phyloP scores from a whole-genome alignment of 1,140 invertebrate species.

The Aleiodes sp. region DNA sequence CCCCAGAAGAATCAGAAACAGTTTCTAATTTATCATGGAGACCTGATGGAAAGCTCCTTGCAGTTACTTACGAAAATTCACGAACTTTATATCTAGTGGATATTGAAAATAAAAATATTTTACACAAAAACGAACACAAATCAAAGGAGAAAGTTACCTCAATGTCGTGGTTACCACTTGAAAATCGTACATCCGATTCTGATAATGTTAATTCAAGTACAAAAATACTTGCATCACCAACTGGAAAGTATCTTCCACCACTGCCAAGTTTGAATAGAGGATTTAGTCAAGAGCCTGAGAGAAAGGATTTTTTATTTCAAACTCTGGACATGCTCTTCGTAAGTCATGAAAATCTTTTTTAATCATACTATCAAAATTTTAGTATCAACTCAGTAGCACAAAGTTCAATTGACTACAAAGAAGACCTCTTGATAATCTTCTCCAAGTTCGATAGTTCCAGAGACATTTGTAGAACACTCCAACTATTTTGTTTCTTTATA shows the following conservation, averaged over 20 bases:
- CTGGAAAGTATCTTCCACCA: slow-evolving; percentile 65
- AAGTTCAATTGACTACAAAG: too few relatives aligned
- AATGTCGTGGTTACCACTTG: slow-evolving; percentile 69
- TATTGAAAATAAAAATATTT: slow-evolving; percentile 86
- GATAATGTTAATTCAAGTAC: slow-evolving; percentile 29
- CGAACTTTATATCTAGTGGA: slow-evolving; percentile 76
- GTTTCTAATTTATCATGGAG: slow-evolving; percentile 86
- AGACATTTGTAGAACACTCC: neutral
- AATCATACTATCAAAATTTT: too few relatives aligned
- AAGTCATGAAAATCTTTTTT: slow-evolving; percentile 43
- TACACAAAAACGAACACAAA: slow-evolving; percentile 75
- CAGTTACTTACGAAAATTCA: slow-evolving; percentile 67
- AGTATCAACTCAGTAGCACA: too few relatives aligned
- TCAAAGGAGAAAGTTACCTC: slow-evolving; percentile 68
- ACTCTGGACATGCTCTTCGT: slow-evolving; percentile 59
- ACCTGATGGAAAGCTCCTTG: slow-evolving; percentile 92
- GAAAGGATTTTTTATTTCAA: slow-evolving; percentile 58
- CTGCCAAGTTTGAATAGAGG: slow-evolving; percentile 71
- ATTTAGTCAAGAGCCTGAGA: slow-evolving; percentile 62
- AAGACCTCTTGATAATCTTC: too few relatives aligned
- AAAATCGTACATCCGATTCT: slow-evolving; percentile 28
- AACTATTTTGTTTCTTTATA: neutral
- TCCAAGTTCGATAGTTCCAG: neutral
- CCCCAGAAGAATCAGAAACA: slow-evolving; percentile 75
- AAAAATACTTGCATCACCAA: slow-evolving; percentile 46